Evolutionary conservation across 2,113 vertebrate genomes (phyloP).

Genomic region (Ophthalmolycus amberensis): DNA sequence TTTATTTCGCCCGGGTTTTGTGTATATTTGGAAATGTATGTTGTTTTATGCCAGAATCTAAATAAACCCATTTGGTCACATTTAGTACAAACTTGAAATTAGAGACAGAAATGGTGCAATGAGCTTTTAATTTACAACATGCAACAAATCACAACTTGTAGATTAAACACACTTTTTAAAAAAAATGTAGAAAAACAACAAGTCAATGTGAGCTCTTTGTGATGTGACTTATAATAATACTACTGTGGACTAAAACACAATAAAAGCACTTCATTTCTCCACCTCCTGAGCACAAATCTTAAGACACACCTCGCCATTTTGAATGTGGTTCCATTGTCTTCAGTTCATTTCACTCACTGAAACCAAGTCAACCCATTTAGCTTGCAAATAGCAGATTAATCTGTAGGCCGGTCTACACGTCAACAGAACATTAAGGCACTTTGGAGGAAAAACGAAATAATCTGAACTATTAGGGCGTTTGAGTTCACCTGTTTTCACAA

Average conservation of each 20-base stretch:
- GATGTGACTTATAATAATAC: conserved; percentile 44
- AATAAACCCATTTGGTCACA: neutral
- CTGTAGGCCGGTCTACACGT: neutral
- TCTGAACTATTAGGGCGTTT: neutral
- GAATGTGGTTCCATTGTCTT: neutral
- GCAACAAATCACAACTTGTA: conserved; percentile 58
- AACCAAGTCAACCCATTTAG: neutral
- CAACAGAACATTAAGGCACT: conserved; percentile 69
- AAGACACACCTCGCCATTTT: neutral
- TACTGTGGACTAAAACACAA: conserved; percentile 26
- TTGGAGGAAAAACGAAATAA: conserved; percentile 38
- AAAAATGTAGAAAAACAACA: conserved; percentile 48
- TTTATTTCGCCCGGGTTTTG: neutral
- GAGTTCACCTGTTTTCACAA: conserved; percentile 12
- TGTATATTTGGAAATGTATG: neutral
- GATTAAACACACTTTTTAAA: conserved; percentile 39
- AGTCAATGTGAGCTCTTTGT: conserved; percentile 51
- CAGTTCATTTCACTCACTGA: neutral
- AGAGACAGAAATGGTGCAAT: conserved; percentile 43
- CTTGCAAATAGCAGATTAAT: neutral
- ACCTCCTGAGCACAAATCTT: neutral
- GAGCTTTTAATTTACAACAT: conserved; percentile 68
- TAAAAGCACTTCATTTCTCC: conserved; percentile 28
- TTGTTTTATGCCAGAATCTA: neutral
- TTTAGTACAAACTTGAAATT: neutral